Evolutionary conservation across 2,888 invertebrate species (phyloP).

Genomic region (Scaptomyza parva): DNA sequence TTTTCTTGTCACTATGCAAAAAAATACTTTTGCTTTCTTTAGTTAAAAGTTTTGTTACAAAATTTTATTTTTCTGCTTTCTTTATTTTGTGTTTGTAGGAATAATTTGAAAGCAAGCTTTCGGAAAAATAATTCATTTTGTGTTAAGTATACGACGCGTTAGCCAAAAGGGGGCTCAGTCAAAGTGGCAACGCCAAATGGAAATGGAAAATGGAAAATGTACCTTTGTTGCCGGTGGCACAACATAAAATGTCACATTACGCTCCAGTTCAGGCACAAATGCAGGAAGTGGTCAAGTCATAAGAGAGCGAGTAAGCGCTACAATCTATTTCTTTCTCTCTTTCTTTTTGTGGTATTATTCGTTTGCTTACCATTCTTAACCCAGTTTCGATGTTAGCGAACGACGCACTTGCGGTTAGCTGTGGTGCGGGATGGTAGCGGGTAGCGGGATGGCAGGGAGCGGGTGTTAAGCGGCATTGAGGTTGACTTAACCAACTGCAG

Average conservation of each 20-base stretch:
- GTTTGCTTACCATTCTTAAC: conserved; percentile 43
- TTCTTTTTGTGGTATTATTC: neutral
- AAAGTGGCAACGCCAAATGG: conserved; percentile 20
- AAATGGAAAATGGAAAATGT: conserved; percentile 43
- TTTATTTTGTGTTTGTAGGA: neutral
- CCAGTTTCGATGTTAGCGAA: conserved; percentile 34
- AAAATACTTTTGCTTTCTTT: neutral
- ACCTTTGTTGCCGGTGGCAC: conserved; percentile 41
- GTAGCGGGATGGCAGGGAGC: conserved; percentile 5
- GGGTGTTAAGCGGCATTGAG: conserved; percentile 17
- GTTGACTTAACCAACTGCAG: conserved; percentile 33
- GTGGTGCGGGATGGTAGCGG: neutral
- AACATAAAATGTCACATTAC: conserved; percentile 73
- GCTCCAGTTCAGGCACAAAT: conserved; percentile 74
- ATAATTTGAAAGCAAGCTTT: conserved; percentile 19
- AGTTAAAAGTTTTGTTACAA: neutral
- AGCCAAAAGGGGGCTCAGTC: conserved; percentile 30
- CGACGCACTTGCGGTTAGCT: conserved; percentile 27
- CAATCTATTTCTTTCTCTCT: neutral
- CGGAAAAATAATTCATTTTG: conserved; percentile 52
- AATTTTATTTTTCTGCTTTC: neutral
- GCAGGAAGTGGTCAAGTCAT: conserved; percentile 70
- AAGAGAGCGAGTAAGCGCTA: neutral
- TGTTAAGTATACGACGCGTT: conserved; percentile 64
- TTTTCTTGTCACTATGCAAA: neutral